These are phyloP conservation scores for Campodea augens DNA, from an alignment of 1,140 invertebrate genomes.

Conservation along the genomic window DNA sequence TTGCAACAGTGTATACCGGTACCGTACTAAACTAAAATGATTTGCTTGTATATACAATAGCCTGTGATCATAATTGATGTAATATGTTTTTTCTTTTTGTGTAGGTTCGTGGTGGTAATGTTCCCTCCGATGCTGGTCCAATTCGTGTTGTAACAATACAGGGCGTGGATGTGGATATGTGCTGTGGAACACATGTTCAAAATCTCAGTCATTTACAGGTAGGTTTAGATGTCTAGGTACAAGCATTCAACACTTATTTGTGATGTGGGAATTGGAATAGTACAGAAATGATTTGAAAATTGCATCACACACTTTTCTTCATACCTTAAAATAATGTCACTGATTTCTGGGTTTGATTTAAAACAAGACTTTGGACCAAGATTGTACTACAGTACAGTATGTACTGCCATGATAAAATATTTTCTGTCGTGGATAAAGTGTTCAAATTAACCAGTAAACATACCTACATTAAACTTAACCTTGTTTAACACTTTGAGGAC, in stretches of 20 bases:
- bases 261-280: no score
- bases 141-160: slow-evolving; percentile 52
- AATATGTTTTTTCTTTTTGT: slow-evolving; percentile 7
- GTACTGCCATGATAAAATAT: no score
- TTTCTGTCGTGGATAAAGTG: no score
- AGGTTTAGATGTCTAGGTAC: slow-evolving; percentile 3
- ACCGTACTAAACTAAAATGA: no score
- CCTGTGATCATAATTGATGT: slow-evolving; percentile 1
- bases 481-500: no score
- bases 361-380: not conserved
- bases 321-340: no score
- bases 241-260: not conserved
- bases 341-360: not conserved
- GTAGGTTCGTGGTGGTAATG: slow-evolving; percentile 36
- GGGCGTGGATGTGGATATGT: slow-evolving; percentile 55
- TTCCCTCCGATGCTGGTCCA: slow-evolving; percentile 51
- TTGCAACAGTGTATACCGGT: no score
- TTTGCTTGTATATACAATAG: not conserved
- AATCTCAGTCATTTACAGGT: slow-evolving; percentile 59
- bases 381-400: no score
- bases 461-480: no score
- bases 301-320: no score
- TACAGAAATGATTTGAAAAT: no score
- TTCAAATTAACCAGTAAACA: no score
- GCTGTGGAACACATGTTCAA: slow-evolving; percentile 67